phyloP scores from a whole-genome alignment of 92 coral and sea anemone species.

The Muricea muricata region DNA sequence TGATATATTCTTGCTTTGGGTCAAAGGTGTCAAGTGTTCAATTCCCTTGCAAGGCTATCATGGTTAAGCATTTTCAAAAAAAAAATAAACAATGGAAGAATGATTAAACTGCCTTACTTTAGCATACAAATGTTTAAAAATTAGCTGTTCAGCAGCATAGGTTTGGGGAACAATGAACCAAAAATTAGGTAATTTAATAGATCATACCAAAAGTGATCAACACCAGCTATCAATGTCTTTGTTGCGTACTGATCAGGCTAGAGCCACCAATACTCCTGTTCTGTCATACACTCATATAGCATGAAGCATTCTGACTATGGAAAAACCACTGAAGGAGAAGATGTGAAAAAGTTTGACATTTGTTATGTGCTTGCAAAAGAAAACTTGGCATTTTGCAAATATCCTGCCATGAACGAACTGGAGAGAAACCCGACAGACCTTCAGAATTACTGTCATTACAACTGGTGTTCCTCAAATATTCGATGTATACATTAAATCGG shows the following conservation, averaged over 20 bases:
- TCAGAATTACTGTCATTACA: slow-evolving; percentile 8
- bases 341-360: slow-evolving; percentile 48
- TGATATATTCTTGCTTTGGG: no score
- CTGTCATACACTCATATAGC: neutral
- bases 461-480: no score
- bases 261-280: neutral
- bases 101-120: no score
- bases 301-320: neutral
- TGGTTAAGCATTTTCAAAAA: no score
- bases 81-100: no score
- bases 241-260: neutral
- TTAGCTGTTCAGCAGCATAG: neutral
- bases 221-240: slow-evolving; percentile 16
- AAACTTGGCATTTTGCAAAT: slow-evolving; percentile 63
- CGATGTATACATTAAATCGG: no score
- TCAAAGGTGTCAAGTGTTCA: no score
- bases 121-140: no score
- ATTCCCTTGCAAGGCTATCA: no score
- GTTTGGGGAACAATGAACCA: neutral
- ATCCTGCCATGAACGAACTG: slow-evolving; percentile 34
- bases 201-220: neutral
- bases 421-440: slow-evolving; percentile 59
- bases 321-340: slow-evolving; percentile 25
- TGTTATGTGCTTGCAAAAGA: slow-evolving; percentile 59
- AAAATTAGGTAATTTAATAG: neutral